Evolutionary conservation across 2,797 vertebrate species (phyloP), one percentile per base, ranked within the genome.

Genomic region (Austrolebias charrua): DNA sequence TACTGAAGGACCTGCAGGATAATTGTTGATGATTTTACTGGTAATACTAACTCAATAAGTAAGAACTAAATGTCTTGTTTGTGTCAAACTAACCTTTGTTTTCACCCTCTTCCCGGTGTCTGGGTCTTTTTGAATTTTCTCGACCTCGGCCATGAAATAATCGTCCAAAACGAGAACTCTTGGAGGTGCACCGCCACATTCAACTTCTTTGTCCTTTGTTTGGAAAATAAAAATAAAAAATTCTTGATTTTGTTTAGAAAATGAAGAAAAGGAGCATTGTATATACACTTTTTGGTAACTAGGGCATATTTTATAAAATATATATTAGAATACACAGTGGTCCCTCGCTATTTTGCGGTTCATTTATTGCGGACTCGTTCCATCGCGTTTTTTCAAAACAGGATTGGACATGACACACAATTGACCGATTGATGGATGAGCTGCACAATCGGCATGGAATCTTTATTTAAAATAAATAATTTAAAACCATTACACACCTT

Each of bases 61-160:
- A 4, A 46, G 15, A 12, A n/a, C 2, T 16, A 2, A 29, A 46
- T 24, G 45, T 10, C 5, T 35, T 0, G 18, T 48, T n/a, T 40
- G 7, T 15, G 4, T 50, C 20, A 19, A 28, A 67, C 86, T 63
- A 69, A 98, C 98, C 95, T 98, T 99, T 75, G 89, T 94, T 89
- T 98, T 99, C 3, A 99, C 85, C 75, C 95, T 94, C 79, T 93
- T 98, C 24, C 97, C 96, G 12, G 96, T 94, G 81, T 99, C 98
- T 50, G 96, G 96, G 73, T 99, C 98, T 89, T 95, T 96, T 80
- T 95, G 90, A 53, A 95, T 91, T 86, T 97, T 99, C 76, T 99
- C 97, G 28, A 97, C 95, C 88, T 99, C 97, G 1, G 95, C 97
- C 91, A 99, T 98, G 80, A 98, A 99, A 80, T 99, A 99, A 80